Evolutionary conservation across 2,888 invertebrate genomes (phyloP).

Genomic region (Syrphus vitripennis): DNA sequence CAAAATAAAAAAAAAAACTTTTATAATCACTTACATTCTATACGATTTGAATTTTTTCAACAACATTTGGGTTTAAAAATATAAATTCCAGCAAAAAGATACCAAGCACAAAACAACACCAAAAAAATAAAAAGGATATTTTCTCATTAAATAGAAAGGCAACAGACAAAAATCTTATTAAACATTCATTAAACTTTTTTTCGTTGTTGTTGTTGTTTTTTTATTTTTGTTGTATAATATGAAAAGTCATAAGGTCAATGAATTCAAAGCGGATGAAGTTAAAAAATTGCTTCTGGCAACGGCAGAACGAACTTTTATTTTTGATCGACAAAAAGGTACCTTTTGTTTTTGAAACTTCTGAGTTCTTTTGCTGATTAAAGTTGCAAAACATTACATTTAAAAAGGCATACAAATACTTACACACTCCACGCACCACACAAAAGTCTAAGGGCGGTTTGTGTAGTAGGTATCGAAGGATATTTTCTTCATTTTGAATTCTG

Average conservation of each 20-base stretch:
- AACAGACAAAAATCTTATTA: slow-evolving; percentile 59
- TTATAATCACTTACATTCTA: slow-evolving; percentile 57
- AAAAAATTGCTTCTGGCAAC: slow-evolving; percentile 10
- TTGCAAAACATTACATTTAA: not conserved
- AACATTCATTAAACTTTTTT: slow-evolving; percentile 65
- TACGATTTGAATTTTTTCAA: slow-evolving; percentile 42
- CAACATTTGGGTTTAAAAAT: not conserved
- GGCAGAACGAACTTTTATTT: not conserved
- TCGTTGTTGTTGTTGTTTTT: not conserved
- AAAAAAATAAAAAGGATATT: slow-evolving; percentile 15
- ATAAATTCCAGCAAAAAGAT: not conserved
- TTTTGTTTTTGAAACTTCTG: not conserved
- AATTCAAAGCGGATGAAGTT: slow-evolving; percentile 1
- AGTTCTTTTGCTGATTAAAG: slow-evolving; percentile 1
- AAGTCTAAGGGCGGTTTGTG: too few relatives aligned
- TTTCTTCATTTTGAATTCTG: not conserved
- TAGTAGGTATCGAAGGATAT: not conserved
- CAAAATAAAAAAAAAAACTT: too few relatives aligned
- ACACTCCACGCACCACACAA: not conserved
- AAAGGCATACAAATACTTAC: not conserved
- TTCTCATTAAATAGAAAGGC: slow-evolving; percentile 43
- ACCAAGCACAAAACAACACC: too few relatives aligned
- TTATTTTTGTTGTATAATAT: not conserved
- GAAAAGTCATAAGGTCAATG: slow-evolving; percentile 22
- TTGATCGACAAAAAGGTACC: not conserved